Evolutionary conservation across 2,888 invertebrate species (phyloP), one percentile per base, ranked within the genome.

Genomic region (Platycheirus albimanus): DNA sequence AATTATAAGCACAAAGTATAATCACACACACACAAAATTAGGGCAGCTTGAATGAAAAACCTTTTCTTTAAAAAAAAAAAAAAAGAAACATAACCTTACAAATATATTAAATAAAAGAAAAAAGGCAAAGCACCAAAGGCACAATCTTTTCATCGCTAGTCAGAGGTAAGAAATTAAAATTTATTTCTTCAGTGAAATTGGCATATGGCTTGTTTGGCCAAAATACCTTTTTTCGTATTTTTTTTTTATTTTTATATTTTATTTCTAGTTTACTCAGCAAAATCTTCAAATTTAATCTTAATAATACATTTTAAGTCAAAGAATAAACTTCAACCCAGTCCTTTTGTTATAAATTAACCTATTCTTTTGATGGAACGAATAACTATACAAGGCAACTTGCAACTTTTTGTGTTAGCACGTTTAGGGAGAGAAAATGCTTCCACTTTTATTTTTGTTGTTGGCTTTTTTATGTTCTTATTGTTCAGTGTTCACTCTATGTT

Each of bases 331-430:
- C 17, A 0, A 0, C 30, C 41, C 0, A 43, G 30, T 11, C 61
- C 61, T 30, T 58, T 61, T 61, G 61, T 61, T 45, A 61, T 61
- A 61, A 61, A 61, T 61, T 61, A 45, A 45, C 45, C 61, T 45
- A 61, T 61, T 61, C 61, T 61, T 61, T 61, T 61, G 61, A 45
- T 45, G 45, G 43, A 45, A 45, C 8, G 45, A 61, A 28, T 45
- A 58, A 58, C 24, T 20, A 17, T 24, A 20, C 61, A 45, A 61
- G 61, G 45, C 45, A 61, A 58, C 58, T 61, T 61, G 61, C 30
- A 61, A 61, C 43, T 61, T 61, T 61, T 11, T 61, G 41, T 15
- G 30, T 51, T 51, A 24, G 5, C 38, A 41, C 38, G 13, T 51
- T 51, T 17, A 17, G 15, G 38, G 38, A 13, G 38, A 13, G 38